Percentiles rank a stretch among this genome's conserved stretches.
Conservation (phyloP, 2,797 vertebrate genomes). For the Sibirionetta formosa region DNA sequence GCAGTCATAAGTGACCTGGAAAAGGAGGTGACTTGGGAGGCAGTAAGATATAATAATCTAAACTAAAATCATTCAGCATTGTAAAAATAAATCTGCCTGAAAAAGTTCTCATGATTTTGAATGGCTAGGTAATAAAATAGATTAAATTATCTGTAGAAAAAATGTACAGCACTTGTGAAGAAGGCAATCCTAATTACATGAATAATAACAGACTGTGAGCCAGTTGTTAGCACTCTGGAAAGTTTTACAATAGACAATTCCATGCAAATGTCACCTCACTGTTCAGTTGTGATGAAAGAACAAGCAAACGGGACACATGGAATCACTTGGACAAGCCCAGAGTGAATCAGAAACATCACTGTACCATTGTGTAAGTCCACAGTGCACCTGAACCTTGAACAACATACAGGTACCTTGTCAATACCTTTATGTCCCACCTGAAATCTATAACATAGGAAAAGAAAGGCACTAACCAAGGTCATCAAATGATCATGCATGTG, state of each 20-base stretch:
- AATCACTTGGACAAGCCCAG: neutral
- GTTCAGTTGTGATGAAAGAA: neutral
- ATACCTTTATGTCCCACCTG: rapidly evolving
- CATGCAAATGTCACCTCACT: rapidly evolving
- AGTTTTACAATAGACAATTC: neutral
- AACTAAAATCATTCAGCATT: neutral
- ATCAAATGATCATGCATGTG: rapidly evolving
- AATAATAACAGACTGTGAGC: neutral
- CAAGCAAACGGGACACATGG: neutral
- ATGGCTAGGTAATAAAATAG: neutral
- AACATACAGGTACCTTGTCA: neutral
- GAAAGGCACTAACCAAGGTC: neutral
- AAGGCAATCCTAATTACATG: neutral
- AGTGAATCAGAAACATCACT: neutral
- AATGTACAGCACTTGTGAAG: neutral
- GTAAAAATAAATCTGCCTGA: neutral
- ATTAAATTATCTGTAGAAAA: neutral
- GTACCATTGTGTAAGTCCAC: neutral
- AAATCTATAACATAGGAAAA: rapidly evolving
- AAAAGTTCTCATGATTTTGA: neutral
- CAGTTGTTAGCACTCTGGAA: neutral
- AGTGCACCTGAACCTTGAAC: neutral
- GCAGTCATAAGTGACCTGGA: neutral
- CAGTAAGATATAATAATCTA: neutral
- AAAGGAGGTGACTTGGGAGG: neutral